Conservation (phyloP, 2,888 invertebrate species). For the Amphipoea oculea region DNA sequence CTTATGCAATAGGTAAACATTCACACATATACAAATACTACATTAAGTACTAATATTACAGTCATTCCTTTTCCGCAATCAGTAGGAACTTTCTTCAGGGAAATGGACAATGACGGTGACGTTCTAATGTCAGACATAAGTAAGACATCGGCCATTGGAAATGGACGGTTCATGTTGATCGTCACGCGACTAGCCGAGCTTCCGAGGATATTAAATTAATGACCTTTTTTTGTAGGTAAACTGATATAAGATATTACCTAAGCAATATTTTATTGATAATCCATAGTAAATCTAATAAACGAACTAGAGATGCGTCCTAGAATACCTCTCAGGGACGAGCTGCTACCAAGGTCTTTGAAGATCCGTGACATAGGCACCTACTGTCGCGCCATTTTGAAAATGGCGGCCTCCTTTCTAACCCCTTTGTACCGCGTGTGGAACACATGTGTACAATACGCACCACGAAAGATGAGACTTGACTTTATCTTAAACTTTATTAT, state of each 20-base stretch:
- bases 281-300: too few species aligned
- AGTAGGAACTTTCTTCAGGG: conserved; percentile 54
- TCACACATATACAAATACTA: conserved; percentile 5
- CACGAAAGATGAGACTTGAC: too few species aligned
- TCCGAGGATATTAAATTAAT: background rate
- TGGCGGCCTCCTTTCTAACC: too few species aligned
- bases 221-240: background rate
- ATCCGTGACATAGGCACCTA: too few species aligned
- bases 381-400: too few species aligned
- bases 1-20: background rate
- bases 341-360: too few species aligned
- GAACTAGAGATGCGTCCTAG: background rate
- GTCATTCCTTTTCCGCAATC: conserved; percentile 47
- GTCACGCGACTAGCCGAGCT: conserved; percentile 38
- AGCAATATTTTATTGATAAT: background rate
- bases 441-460: too few species aligned
- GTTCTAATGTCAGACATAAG: conserved; percentile 49
- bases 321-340: background rate
- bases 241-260: background rate
- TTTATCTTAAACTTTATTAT: too few species aligned
- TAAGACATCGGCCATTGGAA: conserved; percentile 23
- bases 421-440: too few species aligned
- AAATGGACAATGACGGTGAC: conserved; percentile 48
- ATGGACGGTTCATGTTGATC: conserved; percentile 13
- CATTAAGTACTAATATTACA: conserved; percentile 13